Evolutionary conservation across 2,888 invertebrate genomes (phyloP), one percentile per base, ranked within the genome.

Genomic region (Oligia strigilis): DNA sequence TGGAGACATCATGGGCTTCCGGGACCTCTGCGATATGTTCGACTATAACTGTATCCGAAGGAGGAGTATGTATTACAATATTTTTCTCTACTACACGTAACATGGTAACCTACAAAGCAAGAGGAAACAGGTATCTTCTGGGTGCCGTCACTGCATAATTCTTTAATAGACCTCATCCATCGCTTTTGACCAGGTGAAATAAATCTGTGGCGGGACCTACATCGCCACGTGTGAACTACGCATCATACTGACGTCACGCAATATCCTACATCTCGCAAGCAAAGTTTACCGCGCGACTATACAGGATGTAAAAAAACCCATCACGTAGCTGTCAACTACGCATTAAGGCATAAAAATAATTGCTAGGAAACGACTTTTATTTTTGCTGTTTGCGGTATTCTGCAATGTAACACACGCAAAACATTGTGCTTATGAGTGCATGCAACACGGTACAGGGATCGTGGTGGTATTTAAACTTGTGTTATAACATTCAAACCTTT

Each of bases 21-120:
- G 97, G 4, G 97, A 97, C 86, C 94, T 97, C 23, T 97, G 97
- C 77, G 97, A 97, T 78, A 96, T 97, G 96, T 97, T 97, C 78
- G 97, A 97, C 89, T 97, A 91, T 90, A 97, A 97, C 91, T 97
- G 97, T 88, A 95, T 97, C 62, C 91, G 97, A 71, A 92, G 96
- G 80, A 92, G 96, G 80, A 97, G 97, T 97, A 75, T 92, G 94
- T 91, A 82, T 49, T 9, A 1, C 14, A 6, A 13, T 36, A 23
- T 23, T 55, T 43, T 2, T 52, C 40, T 52, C 17, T n/a, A 19
- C 8, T n/a, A 13, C 13, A 36, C 36, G 1, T 36, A 17, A 36
- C 11, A 19, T 17, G 11, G 19, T 11, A 46, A 73, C 23, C n/a
- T 11, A 5, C 5, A 69, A 73, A 36, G 1, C 19, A 36, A 23